Evolutionary conservation across 2,888 invertebrate species (phyloP).

Genomic region (Tholera decimalis): DNA sequence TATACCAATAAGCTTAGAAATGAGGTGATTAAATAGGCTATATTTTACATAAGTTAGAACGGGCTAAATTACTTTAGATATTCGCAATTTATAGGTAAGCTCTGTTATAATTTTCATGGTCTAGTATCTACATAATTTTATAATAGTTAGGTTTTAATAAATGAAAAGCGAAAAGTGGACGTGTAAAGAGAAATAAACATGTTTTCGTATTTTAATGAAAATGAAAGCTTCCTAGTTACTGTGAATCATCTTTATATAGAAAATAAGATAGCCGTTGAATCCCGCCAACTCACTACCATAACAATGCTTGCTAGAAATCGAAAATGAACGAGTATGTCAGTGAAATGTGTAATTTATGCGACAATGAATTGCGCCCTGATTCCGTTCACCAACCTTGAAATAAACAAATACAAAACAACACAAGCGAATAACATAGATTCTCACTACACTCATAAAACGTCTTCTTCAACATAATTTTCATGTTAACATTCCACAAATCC

Average conservation of each 20-base stretch:
- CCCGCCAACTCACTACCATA: constrained; percentile 41
- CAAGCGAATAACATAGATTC: constrained; percentile 57
- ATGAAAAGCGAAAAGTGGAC: neutral
- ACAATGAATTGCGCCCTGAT: constrained; percentile 54
- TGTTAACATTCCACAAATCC: constrained; percentile 67
- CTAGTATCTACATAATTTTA: neutral
- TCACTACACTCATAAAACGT: constrained; percentile 57
- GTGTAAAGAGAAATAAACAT: neutral
- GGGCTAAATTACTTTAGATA: constrained; percentile 1
- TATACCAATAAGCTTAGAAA: constrained; percentile 27
- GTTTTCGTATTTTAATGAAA: too few species aligned
- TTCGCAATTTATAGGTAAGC: neutral
- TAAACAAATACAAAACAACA: constrained; percentile 61
- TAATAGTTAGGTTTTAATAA: neutral
- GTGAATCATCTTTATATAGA: neutral
- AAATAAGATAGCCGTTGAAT: constrained; percentile 7
- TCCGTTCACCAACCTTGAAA: constrained; percentile 61
- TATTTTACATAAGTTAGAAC: constrained; percentile 11
- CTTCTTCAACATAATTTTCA: constrained; percentile 65
- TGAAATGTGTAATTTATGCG: constrained; percentile 68
- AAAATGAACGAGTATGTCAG: constrained; percentile 62
- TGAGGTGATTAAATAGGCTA: constrained; percentile 19
- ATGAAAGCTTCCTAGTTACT: neutral
- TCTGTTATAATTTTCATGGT: neutral
- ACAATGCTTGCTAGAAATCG: constrained; percentile 42